A percentile compares a stretch with the other conserved stretches of the same genome.
Conservation (phyloP, 2,888 invertebrate genomes). For the Hirtodrosophila alboralis region DNA sequence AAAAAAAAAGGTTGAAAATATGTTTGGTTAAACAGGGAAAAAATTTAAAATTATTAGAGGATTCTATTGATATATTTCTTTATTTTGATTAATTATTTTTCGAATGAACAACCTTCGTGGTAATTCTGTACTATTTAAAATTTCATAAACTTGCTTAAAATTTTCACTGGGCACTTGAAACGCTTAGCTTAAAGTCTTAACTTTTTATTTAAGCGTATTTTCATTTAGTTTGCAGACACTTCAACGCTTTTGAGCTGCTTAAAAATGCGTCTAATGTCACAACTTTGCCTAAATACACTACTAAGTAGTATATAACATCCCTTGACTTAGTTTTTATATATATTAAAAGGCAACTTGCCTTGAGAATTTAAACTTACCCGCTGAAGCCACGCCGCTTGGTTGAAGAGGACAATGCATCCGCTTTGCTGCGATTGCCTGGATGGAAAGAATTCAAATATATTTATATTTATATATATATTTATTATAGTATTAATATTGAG, state of each 20-base stretch:
- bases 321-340: slow-evolving; percentile 27
- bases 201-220: slow-evolving; percentile 20
- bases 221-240: slow-evolving; percentile 28
- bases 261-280: slow-evolving; percentile 1
- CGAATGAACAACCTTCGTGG: too few relatives aligned
- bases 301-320: background rate
- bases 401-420: slow-evolving; percentile 88
- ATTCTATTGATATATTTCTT: too few relatives aligned
- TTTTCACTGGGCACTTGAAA: background rate
- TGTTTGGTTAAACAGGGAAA: too few relatives aligned
- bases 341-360: slow-evolving; percentile 21
- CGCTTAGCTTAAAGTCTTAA: slow-evolving; percentile 14
- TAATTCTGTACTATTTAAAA: too few relatives aligned
- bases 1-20: too few relatives aligned
- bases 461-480: too few relatives aligned
- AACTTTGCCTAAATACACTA: too few relatives aligned
- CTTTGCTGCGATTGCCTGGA: slow-evolving; percentile 84
- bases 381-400: slow-evolving; percentile 93
- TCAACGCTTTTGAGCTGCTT: background rate
- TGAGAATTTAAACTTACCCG: slow-evolving; percentile 87
- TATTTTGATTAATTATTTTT: too few relatives aligned
- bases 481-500: too few relatives aligned
- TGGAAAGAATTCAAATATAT: too few relatives aligned
- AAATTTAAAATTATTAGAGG: too few relatives aligned
- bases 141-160: too few relatives aligned